Conservation (phyloP, 2,888 invertebrate species). For the Agrochola lota region DNA sequence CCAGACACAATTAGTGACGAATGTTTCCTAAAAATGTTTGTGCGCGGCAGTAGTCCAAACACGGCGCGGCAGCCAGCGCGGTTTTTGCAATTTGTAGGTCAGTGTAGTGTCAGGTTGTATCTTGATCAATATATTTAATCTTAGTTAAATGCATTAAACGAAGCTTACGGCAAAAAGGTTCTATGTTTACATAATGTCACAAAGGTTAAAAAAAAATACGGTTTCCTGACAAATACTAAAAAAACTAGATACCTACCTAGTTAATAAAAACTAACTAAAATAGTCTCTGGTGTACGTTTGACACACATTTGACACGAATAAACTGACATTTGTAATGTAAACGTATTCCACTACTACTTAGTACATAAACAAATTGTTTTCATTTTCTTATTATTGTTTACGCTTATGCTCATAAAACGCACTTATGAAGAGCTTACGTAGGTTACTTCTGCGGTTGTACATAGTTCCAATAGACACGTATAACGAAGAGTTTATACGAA, state of each 20-base stretch:
- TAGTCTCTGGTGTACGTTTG: slow-evolving; percentile 29
- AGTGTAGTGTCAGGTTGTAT: too few species aligned
- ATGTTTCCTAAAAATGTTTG: too few species aligned
- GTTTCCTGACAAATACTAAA: neutral
- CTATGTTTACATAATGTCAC: neutral
- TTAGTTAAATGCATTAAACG: too few species aligned
- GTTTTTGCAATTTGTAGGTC: too few species aligned
- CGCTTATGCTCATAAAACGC: slow-evolving; percentile 74
- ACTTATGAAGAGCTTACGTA: slow-evolving; percentile 75
- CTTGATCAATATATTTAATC: neutral
- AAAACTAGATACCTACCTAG: slow-evolving; percentile 20
- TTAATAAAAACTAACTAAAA: slow-evolving; percentile 2
- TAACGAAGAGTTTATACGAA: slow-evolving; percentile 72
- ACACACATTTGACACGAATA: slow-evolving; percentile 18
- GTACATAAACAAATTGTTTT: slow-evolving; percentile 75
- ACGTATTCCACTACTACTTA: slow-evolving; percentile 59
- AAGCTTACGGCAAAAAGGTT: too few species aligned
- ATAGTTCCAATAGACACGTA: slow-evolving; percentile 64
- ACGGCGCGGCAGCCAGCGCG: too few species aligned
- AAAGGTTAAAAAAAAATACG: neutral
- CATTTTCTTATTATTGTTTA: slow-evolving; percentile 80
- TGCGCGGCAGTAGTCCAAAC: too few species aligned
- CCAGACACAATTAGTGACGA: too few species aligned
- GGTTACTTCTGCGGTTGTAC: slow-evolving; percentile 63
- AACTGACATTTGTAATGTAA: slow-evolving; percentile 65